Conservation (phyloP, 2,888 invertebrate genomes). For the Tetramorium bicarinatum region DNA sequence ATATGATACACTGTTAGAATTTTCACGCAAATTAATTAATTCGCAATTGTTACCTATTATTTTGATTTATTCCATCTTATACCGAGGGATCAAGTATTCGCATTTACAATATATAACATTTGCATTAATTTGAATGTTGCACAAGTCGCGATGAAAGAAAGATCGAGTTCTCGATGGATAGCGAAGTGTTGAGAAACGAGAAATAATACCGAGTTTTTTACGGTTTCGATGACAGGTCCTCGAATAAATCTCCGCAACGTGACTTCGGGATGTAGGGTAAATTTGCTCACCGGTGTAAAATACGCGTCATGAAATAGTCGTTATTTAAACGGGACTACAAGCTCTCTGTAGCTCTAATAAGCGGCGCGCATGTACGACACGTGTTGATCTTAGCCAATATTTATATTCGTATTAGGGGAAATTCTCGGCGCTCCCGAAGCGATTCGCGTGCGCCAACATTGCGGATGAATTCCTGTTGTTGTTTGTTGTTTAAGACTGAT, state of each 20-base stretch:
- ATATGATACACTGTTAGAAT: not conserved
- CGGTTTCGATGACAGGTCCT: constrained; percentile 26
- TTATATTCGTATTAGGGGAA: constrained; percentile 33
- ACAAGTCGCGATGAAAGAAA: not conserved
- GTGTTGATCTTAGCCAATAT: constrained; percentile 44
- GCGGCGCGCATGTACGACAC: constrained; percentile 31
- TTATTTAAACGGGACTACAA: constrained; percentile 43
- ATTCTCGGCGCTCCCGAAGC: not conserved
- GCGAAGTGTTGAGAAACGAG: not conserved
- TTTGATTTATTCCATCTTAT: not conserved
- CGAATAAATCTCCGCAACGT: constrained; percentile 38
- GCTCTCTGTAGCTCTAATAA: constrained; percentile 2
- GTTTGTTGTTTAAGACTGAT: constrained; percentile 22
- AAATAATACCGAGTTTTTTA: constrained; percentile 30
- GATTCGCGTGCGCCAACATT: not conserved
- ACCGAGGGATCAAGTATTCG: not conserved
- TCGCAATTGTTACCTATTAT: not conserved
- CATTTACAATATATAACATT: not conserved
- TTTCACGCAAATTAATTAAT: not conserved
- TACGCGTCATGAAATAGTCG: constrained; percentile 45
- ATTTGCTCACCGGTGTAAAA: constrained; percentile 39
- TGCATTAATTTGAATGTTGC: not conserved
- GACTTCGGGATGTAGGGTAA: constrained; percentile 28
- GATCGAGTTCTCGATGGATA: not conserved
- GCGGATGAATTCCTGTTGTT: not conserved